These are phyloP conservation scores for Hirtodrosophila trivittata DNA, from an alignment of 2,888 invertebrate species.

Conservation along the genomic window DNA sequence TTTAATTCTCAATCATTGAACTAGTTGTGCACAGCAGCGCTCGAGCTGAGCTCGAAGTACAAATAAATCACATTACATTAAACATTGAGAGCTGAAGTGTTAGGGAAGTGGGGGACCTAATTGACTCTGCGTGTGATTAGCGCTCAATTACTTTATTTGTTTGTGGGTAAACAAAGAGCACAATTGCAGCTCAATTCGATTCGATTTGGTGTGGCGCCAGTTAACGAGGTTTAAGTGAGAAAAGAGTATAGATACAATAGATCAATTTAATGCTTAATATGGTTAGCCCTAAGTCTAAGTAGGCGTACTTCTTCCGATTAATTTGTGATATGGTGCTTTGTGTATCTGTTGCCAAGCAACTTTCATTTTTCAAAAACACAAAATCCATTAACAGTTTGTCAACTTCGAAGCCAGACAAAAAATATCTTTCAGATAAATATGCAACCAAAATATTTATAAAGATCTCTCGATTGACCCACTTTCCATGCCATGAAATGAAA, in stretches of 20 bases:
- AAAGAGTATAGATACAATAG: slow-evolving; percentile 5
- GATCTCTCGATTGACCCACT: slow-evolving; percentile 78
- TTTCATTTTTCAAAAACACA: slow-evolving; percentile 69
- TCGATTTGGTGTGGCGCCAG: slow-evolving; percentile 24
- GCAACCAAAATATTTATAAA: slow-evolving; percentile 72
- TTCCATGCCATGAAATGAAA: slow-evolving; percentile 60
- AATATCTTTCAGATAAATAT: slow-evolving; percentile 71
- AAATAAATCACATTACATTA: slow-evolving; percentile 8
- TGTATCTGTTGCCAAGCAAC: slow-evolving; percentile 52
- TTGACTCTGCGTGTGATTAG: slow-evolving; percentile 66
- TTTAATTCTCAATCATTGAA: slow-evolving; percentile 40
- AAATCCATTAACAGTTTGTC: slow-evolving; percentile 71
- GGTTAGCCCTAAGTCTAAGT: slow-evolving; percentile 8
- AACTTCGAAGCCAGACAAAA: slow-evolving; percentile 34
- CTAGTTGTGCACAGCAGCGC: no score
- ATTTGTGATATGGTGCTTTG: no score
- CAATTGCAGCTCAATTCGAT: slow-evolving; percentile 1
- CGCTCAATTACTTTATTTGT: slow-evolving; percentile 72
- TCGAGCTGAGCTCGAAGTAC: slow-evolving; percentile 14
- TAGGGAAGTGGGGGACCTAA: slow-evolving; percentile 9
- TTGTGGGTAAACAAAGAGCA: slow-evolving; percentile 22
- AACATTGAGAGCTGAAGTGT: slow-evolving; percentile 17
- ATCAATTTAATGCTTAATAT: slow-evolving; percentile 6
- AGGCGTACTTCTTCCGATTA: not conserved
- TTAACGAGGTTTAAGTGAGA: slow-evolving; percentile 31